These are phyloP conservation scores for Hormaphis cornu DNA, from an alignment of 1,140 invertebrate genomes.

Conservation along the genomic window DNA sequence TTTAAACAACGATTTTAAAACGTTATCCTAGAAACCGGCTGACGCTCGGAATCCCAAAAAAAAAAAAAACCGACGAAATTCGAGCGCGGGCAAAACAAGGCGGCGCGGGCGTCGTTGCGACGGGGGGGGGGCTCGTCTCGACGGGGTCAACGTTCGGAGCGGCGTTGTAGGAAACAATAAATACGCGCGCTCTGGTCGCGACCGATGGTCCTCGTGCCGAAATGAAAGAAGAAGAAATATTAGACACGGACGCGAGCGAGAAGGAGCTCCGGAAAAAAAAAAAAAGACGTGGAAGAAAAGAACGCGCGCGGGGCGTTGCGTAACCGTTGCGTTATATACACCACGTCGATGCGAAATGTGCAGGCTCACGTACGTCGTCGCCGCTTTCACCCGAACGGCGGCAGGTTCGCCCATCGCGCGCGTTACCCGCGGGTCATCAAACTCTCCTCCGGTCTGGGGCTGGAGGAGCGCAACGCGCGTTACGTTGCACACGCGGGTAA, in stretches of 20 bases:
- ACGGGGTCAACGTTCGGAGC: background rate
- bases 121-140: background rate
- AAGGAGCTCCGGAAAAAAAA: background rate
- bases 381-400: slow-evolving; percentile 22
- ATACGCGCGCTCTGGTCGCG: background rate
- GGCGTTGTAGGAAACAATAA: too few relatives aligned
- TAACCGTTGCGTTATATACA: slow-evolving; percentile 11
- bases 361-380: too few relatives aligned
- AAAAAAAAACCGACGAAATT: too few relatives aligned
- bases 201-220: too few relatives aligned
- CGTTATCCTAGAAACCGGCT: too few relatives aligned
- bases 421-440: slow-evolving; percentile 32
- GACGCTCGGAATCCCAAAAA: too few relatives aligned
- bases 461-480: too few relatives aligned
- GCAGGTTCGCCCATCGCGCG: background rate
- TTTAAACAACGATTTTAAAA: too few relatives aligned
- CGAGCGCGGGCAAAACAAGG: background rate
- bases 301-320: slow-evolving; percentile 25
- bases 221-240: too few relatives aligned
- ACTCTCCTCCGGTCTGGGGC: slow-evolving; percentile 13
- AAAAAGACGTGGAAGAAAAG: background rate
- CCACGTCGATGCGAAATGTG: slow-evolving; percentile 26
- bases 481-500: too few relatives aligned
- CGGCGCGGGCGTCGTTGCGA: background rate
- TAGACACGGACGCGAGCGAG: too few relatives aligned